Percentiles rank a stretch among this genome's conserved stretches.
phyloP scores from a whole-genome alignment of 2,113 vertebrate genomes.

The Corythoichthys intestinalis region DNA sequence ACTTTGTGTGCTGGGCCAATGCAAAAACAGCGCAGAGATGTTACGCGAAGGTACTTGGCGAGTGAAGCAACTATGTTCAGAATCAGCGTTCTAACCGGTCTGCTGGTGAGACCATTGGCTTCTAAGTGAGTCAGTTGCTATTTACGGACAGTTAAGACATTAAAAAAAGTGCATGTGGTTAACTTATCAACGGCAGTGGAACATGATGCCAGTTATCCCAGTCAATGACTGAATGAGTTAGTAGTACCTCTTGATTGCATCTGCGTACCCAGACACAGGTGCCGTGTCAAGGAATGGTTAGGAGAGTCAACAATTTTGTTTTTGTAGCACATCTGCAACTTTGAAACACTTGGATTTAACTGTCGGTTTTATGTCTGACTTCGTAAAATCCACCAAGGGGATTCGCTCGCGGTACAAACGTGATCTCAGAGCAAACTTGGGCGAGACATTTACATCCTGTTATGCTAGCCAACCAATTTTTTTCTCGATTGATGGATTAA shows the following conservation, averaged over 20 bases:
- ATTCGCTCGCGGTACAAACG: too few relatives aligned
- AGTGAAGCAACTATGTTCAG: neutral
- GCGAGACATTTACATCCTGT: too few relatives aligned
- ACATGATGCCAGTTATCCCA: too few relatives aligned
- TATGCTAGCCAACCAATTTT: too few relatives aligned
- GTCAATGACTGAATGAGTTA: too few relatives aligned
- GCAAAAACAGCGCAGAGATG: neutral
- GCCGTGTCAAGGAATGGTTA: constrained; percentile 64
- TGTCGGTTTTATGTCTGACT: neutral
- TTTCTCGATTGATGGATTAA: too few relatives aligned
- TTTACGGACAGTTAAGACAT: neutral
- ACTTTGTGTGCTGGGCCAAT: neutral
- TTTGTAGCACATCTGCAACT: neutral
- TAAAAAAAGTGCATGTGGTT: neutral
- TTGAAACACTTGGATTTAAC: neutral
- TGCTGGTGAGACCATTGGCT: neutral
- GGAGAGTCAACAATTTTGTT: constrained; percentile 22
- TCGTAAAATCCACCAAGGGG: neutral
- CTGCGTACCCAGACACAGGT: constrained; percentile 28
- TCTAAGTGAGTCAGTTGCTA: constrained; percentile 4
- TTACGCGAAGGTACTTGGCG: neutral
- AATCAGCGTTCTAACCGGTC: neutral
- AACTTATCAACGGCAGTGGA: neutral
- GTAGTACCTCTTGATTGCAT: constrained; percentile 13
- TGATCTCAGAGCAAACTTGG: too few relatives aligned